These are phyloP conservation scores for Tetheella fluctuosa DNA, from an alignment of 2,888 invertebrate species.

Conservation along the genomic window DNA sequence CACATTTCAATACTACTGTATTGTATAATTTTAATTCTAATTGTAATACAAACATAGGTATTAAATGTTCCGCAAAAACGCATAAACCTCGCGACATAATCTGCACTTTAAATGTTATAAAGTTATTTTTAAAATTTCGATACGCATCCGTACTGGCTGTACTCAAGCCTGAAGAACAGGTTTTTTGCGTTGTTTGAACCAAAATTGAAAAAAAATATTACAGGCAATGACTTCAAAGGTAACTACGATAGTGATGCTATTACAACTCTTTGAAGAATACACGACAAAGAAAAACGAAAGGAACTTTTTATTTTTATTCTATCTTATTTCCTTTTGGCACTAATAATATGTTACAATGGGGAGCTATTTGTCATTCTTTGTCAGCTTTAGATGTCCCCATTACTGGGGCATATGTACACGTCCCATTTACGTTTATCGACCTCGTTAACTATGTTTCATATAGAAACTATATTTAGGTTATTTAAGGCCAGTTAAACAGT, in stretches of 20 bases:
- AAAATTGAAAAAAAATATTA: too few relatives aligned
- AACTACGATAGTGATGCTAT: neutral
- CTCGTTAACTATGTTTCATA: neutral
- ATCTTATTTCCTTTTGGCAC: neutral
- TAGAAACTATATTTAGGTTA: neutral
- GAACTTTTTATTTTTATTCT: neutral
- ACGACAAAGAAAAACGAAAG: neutral
- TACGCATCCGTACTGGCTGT: too few relatives aligned
- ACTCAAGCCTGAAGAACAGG: too few relatives aligned
- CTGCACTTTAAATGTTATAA: too few relatives aligned
- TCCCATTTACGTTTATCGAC: neutral
- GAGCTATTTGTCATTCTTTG: conserved; percentile 5
- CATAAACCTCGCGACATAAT: too few relatives aligned
- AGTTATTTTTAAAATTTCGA: too few relatives aligned
- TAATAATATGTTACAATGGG: conserved; percentile 7
- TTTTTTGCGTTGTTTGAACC: too few relatives aligned
- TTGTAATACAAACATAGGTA: too few relatives aligned
- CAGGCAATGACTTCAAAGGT: neutral
- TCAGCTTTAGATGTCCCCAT: conserved; percentile 3
- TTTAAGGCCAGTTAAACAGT: neutral
- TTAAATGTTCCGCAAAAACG: too few relatives aligned
- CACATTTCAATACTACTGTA: too few relatives aligned
- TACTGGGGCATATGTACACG: conserved; percentile 1
- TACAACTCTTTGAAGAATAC: neutral
- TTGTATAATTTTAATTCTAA: too few relatives aligned